phyloP scores from a whole-genome alignment of 2,888 invertebrate genomes.

The Pristionchus japonicus region DNA sequence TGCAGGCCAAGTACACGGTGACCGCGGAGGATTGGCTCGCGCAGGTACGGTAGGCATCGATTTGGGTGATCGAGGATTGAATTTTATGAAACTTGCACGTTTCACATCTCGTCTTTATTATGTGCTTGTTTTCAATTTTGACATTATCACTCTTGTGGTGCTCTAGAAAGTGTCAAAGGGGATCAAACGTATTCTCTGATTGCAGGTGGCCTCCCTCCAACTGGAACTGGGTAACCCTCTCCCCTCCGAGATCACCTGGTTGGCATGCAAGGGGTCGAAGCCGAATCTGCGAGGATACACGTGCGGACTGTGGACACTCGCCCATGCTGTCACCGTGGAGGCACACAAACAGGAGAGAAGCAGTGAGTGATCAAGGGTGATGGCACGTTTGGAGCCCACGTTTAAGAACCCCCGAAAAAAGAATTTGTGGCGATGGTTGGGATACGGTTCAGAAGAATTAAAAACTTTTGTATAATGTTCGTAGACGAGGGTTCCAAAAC shows the following conservation, averaged over 20 bases:
- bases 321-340: constrained; percentile 90
- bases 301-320: constrained; percentile 94
- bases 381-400: too few relatives aligned
- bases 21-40: constrained; percentile 76
- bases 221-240: constrained; percentile 71
- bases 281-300: constrained; percentile 84
- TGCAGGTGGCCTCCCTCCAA: constrained; percentile 53
- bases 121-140: too few relatives aligned
- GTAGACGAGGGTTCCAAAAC: too few relatives aligned
- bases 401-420: too few relatives aligned
- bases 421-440: too few relatives aligned
- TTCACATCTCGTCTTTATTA: too few relatives aligned
- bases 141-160: too few relatives aligned
- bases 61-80: constrained; percentile 44
- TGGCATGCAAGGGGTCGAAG: constrained; percentile 87
- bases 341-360: constrained; percentile 78
- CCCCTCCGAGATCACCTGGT: constrained; percentile 78
- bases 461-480: too few relatives aligned
- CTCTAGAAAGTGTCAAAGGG: too few relatives aligned
- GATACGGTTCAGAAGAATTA: too few relatives aligned
- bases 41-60: constrained; percentile 58
- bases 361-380: constrained; percentile 57
- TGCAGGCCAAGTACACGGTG: constrained; percentile 74
- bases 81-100: not conserved
- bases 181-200: too few relatives aligned